Evolutionary conservation across 2,113 vertebrate species (phyloP).

Genomic region (Trichomycterus rosablanca): DNA sequence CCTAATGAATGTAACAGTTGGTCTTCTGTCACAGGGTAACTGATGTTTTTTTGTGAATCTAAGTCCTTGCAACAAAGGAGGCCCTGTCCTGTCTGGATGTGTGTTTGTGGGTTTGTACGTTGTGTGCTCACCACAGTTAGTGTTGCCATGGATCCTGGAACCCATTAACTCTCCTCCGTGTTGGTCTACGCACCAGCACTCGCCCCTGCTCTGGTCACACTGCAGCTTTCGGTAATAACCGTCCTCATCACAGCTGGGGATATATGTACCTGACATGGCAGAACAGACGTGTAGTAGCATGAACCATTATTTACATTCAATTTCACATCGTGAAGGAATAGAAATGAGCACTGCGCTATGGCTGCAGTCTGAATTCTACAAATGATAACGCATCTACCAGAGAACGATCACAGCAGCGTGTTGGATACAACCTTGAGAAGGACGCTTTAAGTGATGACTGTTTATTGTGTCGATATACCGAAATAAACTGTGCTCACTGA

Average conservation of each 20-base stretch:
- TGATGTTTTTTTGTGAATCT: conserved; percentile 54
- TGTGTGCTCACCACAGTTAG: conserved; percentile 81
- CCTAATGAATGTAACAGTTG: conserved; percentile 64
- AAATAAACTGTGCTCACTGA: conserved; percentile 13
- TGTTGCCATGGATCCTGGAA: conserved; percentile 80
- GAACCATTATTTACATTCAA: conserved; percentile 22
- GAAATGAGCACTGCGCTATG: conserved; percentile 3
- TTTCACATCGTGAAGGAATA: conserved; percentile 18
- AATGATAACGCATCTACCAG: conserved; percentile 18
- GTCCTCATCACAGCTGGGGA: conserved; percentile 92
- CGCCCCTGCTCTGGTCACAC: conserved; percentile 77
- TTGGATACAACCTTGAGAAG: conserved; percentile 34
- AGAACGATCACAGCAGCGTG: conserved; percentile 21
- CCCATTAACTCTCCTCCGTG: conserved; percentile 82
- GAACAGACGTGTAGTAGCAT: not conserved
- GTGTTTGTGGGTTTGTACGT: conserved; percentile 9
- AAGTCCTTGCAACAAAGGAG: conserved; percentile 55
- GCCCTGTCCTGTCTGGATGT: conserved; percentile 50
- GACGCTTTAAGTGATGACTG: conserved; percentile 21
- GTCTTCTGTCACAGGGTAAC: conserved; percentile 51
- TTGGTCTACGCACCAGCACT: conserved; percentile 95
- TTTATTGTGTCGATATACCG: conserved; percentile 7
- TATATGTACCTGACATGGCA: conserved; percentile 75
- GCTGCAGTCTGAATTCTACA: conserved; percentile 18
- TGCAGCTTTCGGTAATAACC: conserved; percentile 91